These are phyloP conservation scores for Neria commutata DNA, from an alignment of 2,888 invertebrate genomes.

Conservation along the genomic window DNA sequence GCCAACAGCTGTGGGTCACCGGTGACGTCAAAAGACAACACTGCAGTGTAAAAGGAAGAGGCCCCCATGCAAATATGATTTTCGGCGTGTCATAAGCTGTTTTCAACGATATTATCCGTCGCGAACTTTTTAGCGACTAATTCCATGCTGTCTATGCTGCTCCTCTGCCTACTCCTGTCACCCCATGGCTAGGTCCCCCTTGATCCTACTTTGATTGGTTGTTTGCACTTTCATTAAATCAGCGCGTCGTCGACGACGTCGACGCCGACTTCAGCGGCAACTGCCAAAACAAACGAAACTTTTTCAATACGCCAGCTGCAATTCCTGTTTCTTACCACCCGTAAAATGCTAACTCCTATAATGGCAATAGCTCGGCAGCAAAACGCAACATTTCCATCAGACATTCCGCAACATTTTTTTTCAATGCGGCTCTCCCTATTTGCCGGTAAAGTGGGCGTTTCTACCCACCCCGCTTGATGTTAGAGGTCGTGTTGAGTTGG, in stretches of 20 bases:
- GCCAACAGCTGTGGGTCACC: no score
- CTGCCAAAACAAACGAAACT: constrained; percentile 9
- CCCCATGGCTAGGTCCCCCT: no score
- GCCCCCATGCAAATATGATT: background rate
- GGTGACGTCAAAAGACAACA: no score
- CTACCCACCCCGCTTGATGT: no score
- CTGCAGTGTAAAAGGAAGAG: background rate
- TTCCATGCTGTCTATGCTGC: background rate
- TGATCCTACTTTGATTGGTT: constrained; percentile 9
- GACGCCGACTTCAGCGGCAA: no score
- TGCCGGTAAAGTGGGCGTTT: no score
- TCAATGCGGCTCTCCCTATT: no score
- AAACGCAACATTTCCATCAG: background rate
- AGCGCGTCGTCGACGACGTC: no score
- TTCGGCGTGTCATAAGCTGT: background rate
- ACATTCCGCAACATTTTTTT: no score
- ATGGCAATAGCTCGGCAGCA: background rate
- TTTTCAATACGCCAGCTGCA: background rate
- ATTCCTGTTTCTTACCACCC: no score
- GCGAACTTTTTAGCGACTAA: background rate
- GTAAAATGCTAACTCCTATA: background rate
- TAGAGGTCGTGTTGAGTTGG: no score
- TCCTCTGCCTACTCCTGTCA: no score
- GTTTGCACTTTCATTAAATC: constrained; percentile 17
- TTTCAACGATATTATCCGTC: background rate